Evolutionary conservation across 1,140 invertebrate genomes (phyloP).

Genomic region (Drosophila ambigua): DNA sequence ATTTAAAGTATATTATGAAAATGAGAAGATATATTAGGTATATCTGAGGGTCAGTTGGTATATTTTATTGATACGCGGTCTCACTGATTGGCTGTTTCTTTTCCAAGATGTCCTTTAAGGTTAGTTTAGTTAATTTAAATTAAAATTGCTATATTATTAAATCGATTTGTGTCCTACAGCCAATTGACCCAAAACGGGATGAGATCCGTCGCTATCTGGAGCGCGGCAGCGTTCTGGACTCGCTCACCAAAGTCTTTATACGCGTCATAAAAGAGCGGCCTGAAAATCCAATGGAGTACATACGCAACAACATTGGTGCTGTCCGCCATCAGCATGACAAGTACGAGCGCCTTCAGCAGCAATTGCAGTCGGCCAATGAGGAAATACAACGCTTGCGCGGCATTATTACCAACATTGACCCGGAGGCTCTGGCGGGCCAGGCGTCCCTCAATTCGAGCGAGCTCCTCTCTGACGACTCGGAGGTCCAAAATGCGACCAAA

Average conservation of each 20-base stretch:
- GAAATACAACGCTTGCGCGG: conserved; percentile 72
- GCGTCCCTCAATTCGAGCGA: conserved; percentile 13
- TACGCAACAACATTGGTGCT: conserved; percentile 85
- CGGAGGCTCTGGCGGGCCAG: conserved; percentile 55
- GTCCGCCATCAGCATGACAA: conserved; percentile 70
- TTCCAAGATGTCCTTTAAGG: conserved; percentile 79
- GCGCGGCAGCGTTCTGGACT: conserved; percentile 94
- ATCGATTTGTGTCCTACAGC: conserved; percentile 83
- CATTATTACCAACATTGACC: conserved; percentile 70
- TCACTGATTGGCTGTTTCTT: conserved; percentile 23
- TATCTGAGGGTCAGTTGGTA: conserved; percentile 2
- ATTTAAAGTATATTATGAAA: too few species aligned
- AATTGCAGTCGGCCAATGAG: conserved; percentile 66
- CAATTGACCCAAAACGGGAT: conserved; percentile 94
- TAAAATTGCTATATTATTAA: not conserved
- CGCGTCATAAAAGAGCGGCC: conserved; percentile 96
- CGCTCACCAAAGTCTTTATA: conserved; percentile 94
- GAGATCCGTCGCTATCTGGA: conserved; percentile 96
- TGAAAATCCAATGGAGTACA: conserved; percentile 94
- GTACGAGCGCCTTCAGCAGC: conserved; percentile 71
- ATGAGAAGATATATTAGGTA: not conserved
- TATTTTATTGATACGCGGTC: conserved; percentile 8
- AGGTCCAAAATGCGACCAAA: conserved; percentile 3
- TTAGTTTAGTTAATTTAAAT: conserved; percentile 24
- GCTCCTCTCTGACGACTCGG: conserved; percentile 21